Evolutionary conservation across 2,113 vertebrate genomes (phyloP), one percentile per base, ranked within the genome.

Genomic region (Myiopsitta monachus): DNA sequence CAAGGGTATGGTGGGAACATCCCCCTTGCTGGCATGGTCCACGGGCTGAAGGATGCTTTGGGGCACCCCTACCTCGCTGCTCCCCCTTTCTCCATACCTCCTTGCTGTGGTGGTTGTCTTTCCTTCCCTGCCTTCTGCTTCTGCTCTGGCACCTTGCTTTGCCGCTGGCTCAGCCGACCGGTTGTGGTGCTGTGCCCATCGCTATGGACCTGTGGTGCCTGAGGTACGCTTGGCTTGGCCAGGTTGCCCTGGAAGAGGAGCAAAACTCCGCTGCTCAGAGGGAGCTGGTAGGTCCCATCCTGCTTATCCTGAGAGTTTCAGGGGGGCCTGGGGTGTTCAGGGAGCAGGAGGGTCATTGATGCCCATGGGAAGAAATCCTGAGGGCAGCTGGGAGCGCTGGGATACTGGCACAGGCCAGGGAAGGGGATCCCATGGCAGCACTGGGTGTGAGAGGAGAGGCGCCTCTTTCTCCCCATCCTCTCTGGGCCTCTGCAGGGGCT

Each of bases 221-320:
- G 57, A 0, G 93, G 83, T 0, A 38, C 12, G 0, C 97, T 96
- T 0, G 95, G 97, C 87, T 95, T 96, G 82, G 96, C 98, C 95
- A 98, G 87, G 47, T 72, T 96, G 41, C 96, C 98, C 98, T 98
- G 90, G 14, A 39, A 66, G 7, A 18, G 46, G 19, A 73, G 46
- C 24, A 70, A 23, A 90, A 68, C 78, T 14, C 6, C 79, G 80
- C 30, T 1, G 2, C 46, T 94, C 1, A 3, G 54, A 43, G 54
- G 9, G n/a, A 55, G 36, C 19, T 91, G 86, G 21, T 30, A 54
- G 41, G 16, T 41, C 70, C 51, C 43, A 68, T 54, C 38, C 46
- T 33, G 26, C 57, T 86, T 38, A 57, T 51, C 17, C 62, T 36
- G 77, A 89, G 55, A 9, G 31, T 57, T 62, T 78, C 57, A 38